Base-by-base conservation (phyloP, 2,888 invertebrate species). In the Sepiola atlantica region DNA sequence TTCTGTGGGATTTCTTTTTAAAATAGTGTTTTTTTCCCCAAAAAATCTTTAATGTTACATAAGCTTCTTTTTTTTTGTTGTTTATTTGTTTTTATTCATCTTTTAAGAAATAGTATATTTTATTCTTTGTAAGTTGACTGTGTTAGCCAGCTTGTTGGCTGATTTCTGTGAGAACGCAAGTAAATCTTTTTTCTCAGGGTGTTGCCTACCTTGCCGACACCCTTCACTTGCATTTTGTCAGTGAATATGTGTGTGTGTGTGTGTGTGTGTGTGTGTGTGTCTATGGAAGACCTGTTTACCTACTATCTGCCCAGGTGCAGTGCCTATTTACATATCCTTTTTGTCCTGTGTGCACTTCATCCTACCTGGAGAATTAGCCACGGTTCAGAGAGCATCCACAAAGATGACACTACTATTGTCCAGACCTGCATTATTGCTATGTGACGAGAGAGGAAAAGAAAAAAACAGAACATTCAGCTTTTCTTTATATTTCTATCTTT, bases 171-270 rank as follows among this genome's bases (percentile, higher is more conserved):
- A 77, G 77, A 77, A 77, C 77, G 32, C 12, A 32, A 77, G 77
- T 77, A 77, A 77, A 77, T 77, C 77, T 77, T 77, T 77, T 77
- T 77, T 77, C 77, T 77, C 77, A 77, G 77, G 77, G 77, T 77
- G 77, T 77, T 77, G 32, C 77, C 32, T 77, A 77, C 77, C 77
- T 77, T 77, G 77, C 77, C 77, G 16, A 77, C 77, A 77, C 77
- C 77, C 77, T 16, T 77, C 77, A 77, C 77, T 21, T 77, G 77
- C n/a, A 77, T 77, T 57, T 77, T 28, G 28, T n/a, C 32, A 77
- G 77, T n/a, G n/a, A 45, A 77, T n/a, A n/a, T n/a, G 14, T 77
- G 6, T 32, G n/a, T 77, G 32, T 77, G 77, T 77, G 77, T 32
- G n/a, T 28, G 28, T n/a, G 14, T n/a, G 77, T n/a, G n/a, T 45